Base-by-base conservation (phyloP, 1,140 invertebrate species). In the Sarcophaga bullata region DNA sequence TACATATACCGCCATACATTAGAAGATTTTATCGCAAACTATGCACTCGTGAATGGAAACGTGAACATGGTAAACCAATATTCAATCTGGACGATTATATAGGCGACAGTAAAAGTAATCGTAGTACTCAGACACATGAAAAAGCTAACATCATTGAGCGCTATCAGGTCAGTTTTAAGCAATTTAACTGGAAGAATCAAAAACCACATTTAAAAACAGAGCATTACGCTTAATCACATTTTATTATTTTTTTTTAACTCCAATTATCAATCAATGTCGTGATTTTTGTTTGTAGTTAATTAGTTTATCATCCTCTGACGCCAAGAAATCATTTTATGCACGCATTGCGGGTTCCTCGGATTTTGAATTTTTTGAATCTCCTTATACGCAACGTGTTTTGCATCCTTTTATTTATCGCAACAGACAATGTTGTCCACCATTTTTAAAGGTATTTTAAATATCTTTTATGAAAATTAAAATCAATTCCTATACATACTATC, bases 1-100 rank as follows among this genome's bases (percentile, higher is more conserved):
- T 85, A 58, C 46, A 84, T 2, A 86, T 93, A 2, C 87, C 91
- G 9, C 84, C 90, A 5, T 87, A 87, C 52, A 84, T 92, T 15
- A 85, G 90, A 50, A 91, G 93, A 68, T 85, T 94, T 0, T 92
- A 93, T 78, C 86, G 93, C 81, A 94, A 94, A 88, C 88, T 94
- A 10, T 90, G 91, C 7, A 89, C 94, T n/a, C 90, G 94, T 76
- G 92, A 93, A 88, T 90, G 92, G 81, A 94, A 94, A 85, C 86
- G 93, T 17, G 92, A 93, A 83, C 91, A 91, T 75, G 91, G 92
- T 82, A 87, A 93, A 47, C 89, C 91, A 6, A 84, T 94, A 8
- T 92, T 94, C 81, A 92, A 94, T 87, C 84, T 94, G 6, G 93
- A 94, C 86, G 84, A 87, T 85, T 83, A 86, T 47, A 25, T 87